Conservation (phyloP, 1,140 invertebrate genomes). For the Drosophila serrata region DNA sequence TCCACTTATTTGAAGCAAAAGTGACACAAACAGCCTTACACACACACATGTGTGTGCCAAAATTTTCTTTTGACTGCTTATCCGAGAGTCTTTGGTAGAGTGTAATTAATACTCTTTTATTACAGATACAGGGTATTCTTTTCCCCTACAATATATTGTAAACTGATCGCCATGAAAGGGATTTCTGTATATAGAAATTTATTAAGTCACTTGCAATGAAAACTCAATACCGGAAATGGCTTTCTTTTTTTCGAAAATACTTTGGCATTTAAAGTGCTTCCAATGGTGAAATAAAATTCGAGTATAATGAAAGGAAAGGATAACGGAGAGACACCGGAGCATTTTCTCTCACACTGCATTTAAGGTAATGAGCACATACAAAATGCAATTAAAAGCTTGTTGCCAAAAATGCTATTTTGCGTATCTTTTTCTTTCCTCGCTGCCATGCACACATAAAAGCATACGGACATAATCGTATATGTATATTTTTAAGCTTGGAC, state of each 20-base stretch:
- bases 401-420: slow-evolving; percentile 79
- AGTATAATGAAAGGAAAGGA: slow-evolving; percentile 3
- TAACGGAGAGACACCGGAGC: background rate
- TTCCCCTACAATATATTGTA: background rate
- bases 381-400: slow-evolving; percentile 81
- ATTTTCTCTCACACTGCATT: slow-evolving; percentile 46
- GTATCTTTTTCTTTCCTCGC: slow-evolving; percentile 45
- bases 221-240: background rate
- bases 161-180: background rate
- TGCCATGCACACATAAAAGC: slow-evolving; percentile 13
- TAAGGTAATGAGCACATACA: slow-evolving; percentile 82
- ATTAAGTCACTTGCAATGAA: background rate
- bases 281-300: slow-evolving; percentile 16
- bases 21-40: slow-evolving; percentile 36
- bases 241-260: slow-evolving; percentile 4
- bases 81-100: background rate
- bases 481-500: slow-evolving; percentile 39
- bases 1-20: slow-evolving; percentile 57
- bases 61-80: slow-evolving; percentile 24
- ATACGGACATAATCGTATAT: slow-evolving; percentile 33
- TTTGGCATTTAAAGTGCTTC: slow-evolving; percentile 50
- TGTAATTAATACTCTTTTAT: slow-evolving; percentile 8
- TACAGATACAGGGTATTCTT: background rate
- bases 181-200: background rate
- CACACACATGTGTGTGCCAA: slow-evolving; percentile 9